phyloP scores from a whole-genome alignment of 2,888 invertebrate genomes.

The Mythimna loreyi region DNA sequence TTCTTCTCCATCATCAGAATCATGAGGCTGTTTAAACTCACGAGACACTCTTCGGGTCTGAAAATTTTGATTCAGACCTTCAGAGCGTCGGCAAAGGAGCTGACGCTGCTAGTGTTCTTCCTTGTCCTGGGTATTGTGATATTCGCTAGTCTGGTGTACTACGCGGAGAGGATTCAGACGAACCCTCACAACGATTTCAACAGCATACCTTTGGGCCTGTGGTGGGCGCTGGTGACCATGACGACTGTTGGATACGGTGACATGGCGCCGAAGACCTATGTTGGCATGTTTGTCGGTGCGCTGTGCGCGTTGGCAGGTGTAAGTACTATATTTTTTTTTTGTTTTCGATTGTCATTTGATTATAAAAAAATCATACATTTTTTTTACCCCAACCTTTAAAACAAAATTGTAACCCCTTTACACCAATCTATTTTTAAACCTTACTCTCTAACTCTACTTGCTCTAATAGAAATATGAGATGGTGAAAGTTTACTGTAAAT shows the following conservation, averaged over 20 bases:
- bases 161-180: slow-evolving; percentile 98
- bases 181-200: slow-evolving; percentile 99
- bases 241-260: slow-evolving; percentile 99
- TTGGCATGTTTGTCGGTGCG: slow-evolving; percentile 99
- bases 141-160: slow-evolving; percentile 99
- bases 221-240: slow-evolving; percentile 99
- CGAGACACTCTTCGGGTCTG: slow-evolving; percentile 98
- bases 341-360: too few relatives aligned
- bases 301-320: slow-evolving; percentile 99
- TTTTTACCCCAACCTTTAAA: background rate
- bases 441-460: too few relatives aligned
- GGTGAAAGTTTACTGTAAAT: background rate
- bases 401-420: background rate
- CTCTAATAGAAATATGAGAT: background rate
- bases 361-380: background rate
- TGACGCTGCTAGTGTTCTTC: slow-evolving; percentile 99
- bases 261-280: slow-evolving; percentile 99
- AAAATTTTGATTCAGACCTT: slow-evolving; percentile 99
- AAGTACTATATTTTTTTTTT: slow-evolving; percentile 70
- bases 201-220: slow-evolving; percentile 98
- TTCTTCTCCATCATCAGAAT: slow-evolving; percentile 99
- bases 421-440: background rate
- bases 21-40: slow-evolving; percentile 99
- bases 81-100: slow-evolving; percentile 98
- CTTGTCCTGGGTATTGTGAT: slow-evolving; percentile 99